Percentiles rank a stretch among this genome's conserved stretches.
These are phyloP conservation scores for Tachysurus vachellii DNA, from an alignment of 2,113 vertebrate genomes.

Conservation along the genomic window DNA sequence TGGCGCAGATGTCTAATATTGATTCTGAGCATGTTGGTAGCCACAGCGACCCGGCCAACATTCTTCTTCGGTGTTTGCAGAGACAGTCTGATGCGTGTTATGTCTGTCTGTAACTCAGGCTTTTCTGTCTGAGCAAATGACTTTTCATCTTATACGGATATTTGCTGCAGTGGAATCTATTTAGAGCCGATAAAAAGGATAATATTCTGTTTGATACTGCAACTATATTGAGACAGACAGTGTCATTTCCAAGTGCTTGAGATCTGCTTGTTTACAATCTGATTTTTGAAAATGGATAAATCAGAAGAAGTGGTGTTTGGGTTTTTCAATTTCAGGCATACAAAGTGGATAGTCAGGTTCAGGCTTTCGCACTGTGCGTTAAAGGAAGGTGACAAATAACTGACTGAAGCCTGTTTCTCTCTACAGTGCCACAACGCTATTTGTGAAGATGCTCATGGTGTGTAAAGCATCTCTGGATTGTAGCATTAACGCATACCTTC, in stretches of 20 bases:
- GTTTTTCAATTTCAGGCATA: not conserved
- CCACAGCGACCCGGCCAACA: conserved; percentile 14
- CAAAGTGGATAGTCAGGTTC: not conserved
- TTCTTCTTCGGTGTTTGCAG: conserved; percentile 34
- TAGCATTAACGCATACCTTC: not conserved
- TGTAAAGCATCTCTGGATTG: conserved; percentile 8
- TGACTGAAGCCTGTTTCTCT: not conserved
- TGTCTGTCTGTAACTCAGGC: conserved; percentile 17
- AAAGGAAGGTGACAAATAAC: conserved; percentile 20
- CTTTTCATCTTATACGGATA: conserved; percentile 9
- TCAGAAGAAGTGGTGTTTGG: not conserved
- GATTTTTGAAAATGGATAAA: not conserved
- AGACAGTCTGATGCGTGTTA: conserved; percentile 11
- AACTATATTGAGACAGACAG: not conserved
- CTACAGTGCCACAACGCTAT: conserved; percentile 6
- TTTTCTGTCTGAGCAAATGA: conserved; percentile 9
- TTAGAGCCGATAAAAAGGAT: not conserved
- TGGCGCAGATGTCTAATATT: conserved; percentile 43
- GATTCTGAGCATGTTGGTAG: conserved; percentile 39
- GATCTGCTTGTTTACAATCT: not conserved
- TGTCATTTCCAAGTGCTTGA: not conserved
- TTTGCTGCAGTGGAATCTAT: not conserved
- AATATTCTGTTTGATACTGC: not conserved
- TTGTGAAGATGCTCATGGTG: not conserved
- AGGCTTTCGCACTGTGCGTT: not conserved